These are phyloP conservation scores for Epinephelus moara DNA, from an alignment of 2,113 vertebrate species.

Conservation along the genomic window DNA sequence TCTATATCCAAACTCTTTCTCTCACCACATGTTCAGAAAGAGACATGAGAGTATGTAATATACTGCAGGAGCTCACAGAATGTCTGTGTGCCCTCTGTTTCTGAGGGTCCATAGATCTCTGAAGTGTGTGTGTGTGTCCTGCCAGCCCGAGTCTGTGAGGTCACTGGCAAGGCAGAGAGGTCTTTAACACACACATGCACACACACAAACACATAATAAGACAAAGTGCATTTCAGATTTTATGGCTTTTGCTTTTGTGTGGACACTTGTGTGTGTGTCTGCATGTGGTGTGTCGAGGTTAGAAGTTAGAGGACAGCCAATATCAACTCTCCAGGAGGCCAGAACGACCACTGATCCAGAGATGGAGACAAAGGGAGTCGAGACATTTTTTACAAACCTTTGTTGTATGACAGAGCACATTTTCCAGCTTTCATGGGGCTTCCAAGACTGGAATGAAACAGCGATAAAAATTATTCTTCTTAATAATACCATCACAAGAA, in stretches of 20 bases:
- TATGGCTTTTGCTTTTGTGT: not conserved
- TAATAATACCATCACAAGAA: not conserved
- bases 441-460: conserved; percentile 5
- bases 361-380: conserved; percentile 7
- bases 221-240: not conserved
- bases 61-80: not conserved
- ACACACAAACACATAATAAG: not conserved
- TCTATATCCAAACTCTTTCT: conserved; percentile 3
- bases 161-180: conserved; percentile 17
- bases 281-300: conserved; percentile 20
- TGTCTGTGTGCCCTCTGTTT: conserved; percentile 8
- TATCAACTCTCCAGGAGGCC: conserved; percentile 52
- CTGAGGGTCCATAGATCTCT: not conserved
- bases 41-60: conserved; percentile 9
- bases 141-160: conserved; percentile 35
- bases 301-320: conserved; percentile 62
- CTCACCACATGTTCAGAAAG: conserved; percentile 19
- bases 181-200: not conserved
- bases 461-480: not conserved
- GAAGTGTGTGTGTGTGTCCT: conserved; percentile 25
- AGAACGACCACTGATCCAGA: conserved; percentile 28
- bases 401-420: conserved; percentile 24
- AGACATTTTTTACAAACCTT: conserved; percentile 31
- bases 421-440: conserved; percentile 21
- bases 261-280: not conserved